Evolutionary conservation across 1,140 invertebrate species (phyloP), one percentile per base, ranked within the genome.

Genomic region (Andricus grossulariae): DNA sequence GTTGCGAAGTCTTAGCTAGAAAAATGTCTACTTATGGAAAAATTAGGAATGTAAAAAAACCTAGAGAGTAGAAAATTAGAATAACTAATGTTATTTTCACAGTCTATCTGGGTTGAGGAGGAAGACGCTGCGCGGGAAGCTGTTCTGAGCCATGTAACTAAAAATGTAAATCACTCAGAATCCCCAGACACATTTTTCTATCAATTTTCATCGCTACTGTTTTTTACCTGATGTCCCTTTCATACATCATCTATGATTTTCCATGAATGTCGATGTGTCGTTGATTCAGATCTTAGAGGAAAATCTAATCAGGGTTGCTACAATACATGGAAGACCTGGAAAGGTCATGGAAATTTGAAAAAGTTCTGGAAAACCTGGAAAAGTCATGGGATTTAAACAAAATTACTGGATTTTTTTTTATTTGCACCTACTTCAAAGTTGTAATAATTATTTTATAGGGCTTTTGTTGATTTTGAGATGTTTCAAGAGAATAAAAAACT

Each of bases 21-120:
- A 66, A 66, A 66, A n/a, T 39, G 8, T 15, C 13, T 66, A 50
- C 73, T 76, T 76, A 11, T 8, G 76, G 55, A 51, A 32, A 52
- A 52, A 16, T 32, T 2, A 32, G 50, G 16, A 51, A 45, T 74
- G 60, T 2, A 50, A 50, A 81, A 83, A 71, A 50, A 60, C 71
- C 81, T 74, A 89, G 82, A 45, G 39, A 1, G 8, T 45, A 45
- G 6, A 45, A 11, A 45, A 45, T 45, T 10, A 45, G 10, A 45
- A 45, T 45, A 11, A 8, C 82, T 85, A 89, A 86, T 92, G 79
- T 91, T 92, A 77, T 91, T 92, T 91, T 86, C 88, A 85, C 93
- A 95, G 94, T 95, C 94, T 88, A 92, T 94, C 92, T 94, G 94
- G 93, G 85, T 94, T 92, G 93, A 94, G 83, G 94, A 94, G 74